phyloP scores from a whole-genome alignment of 1,140 invertebrate genomes.

The Argopecten irradians region DNA sequence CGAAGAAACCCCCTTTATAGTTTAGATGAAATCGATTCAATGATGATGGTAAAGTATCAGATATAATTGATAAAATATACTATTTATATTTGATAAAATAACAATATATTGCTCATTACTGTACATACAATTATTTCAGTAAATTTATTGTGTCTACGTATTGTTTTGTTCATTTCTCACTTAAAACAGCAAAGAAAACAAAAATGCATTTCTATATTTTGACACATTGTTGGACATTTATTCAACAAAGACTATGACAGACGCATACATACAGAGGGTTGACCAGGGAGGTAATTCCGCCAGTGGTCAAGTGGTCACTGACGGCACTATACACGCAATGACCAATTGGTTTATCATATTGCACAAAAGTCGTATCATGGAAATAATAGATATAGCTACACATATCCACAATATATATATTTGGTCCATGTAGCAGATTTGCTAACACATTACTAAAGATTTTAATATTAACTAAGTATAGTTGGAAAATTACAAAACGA shows the following conservation, averaged over 20 bases:
- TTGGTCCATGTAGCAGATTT: no score
- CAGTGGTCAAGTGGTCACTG: slow-evolving; percentile 26
- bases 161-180: no score
- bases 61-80: no score
- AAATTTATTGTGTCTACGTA: no score
- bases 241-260: slow-evolving; percentile 48
- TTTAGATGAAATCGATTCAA: no score
- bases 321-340: slow-evolving; percentile 34
- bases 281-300: slow-evolving; percentile 26
- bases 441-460: no score
- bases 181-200: background rate
- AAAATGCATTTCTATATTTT: background rate
- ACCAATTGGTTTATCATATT: slow-evolving; percentile 39
- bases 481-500: background rate
- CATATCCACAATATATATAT: no score
- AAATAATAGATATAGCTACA: background rate
- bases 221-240: slow-evolving; percentile 47
- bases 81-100: no score
- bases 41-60: no score
- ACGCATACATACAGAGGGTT: slow-evolving; percentile 43
- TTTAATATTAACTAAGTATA: background rate
- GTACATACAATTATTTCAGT: no score
- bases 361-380: slow-evolving; percentile 42
- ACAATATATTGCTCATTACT: no score
- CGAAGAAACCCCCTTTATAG: no score